Evolutionary conservation across 2,888 invertebrate species (phyloP).

Genomic region (Leptogaster cylindrica): DNA sequence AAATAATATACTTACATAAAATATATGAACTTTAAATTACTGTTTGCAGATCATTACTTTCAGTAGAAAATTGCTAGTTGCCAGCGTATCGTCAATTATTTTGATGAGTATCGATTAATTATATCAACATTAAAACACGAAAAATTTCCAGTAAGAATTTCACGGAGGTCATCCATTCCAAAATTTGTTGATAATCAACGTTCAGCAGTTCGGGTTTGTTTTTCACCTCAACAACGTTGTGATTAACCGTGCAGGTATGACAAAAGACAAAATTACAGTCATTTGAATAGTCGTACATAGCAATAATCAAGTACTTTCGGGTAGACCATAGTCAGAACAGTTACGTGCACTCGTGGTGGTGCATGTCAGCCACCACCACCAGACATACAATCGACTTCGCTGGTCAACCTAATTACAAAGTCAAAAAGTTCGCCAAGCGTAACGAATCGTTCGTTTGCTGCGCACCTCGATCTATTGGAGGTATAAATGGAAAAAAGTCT

Average conservation of each 20-base stretch:
- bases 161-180: too few species aligned
- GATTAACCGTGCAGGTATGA: neutral
- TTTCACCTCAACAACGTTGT: neutral
- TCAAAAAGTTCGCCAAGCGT: constrained; percentile 47
- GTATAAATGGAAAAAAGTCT: neutral
- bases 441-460: constrained; percentile 46
- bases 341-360: neutral
- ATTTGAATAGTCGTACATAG: neutral
- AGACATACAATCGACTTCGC: too few species aligned
- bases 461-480: constrained; percentile 9
- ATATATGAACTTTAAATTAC: too few species aligned
- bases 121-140: too few species aligned
- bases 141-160: too few species aligned
- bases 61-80: too few species aligned
- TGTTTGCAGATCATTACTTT: too few species aligned
- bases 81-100: too few species aligned
- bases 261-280: neutral
- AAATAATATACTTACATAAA: too few species aligned
- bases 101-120: too few species aligned
- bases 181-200: too few species aligned
- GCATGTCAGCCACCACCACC: too few species aligned
- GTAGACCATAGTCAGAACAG: neutral
- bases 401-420: constrained; percentile 47
- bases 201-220: neutral
- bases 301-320: neutral